Evolutionary conservation across 2,113 vertebrate genomes (phyloP).

Genomic region (Caretta caretta): DNA sequence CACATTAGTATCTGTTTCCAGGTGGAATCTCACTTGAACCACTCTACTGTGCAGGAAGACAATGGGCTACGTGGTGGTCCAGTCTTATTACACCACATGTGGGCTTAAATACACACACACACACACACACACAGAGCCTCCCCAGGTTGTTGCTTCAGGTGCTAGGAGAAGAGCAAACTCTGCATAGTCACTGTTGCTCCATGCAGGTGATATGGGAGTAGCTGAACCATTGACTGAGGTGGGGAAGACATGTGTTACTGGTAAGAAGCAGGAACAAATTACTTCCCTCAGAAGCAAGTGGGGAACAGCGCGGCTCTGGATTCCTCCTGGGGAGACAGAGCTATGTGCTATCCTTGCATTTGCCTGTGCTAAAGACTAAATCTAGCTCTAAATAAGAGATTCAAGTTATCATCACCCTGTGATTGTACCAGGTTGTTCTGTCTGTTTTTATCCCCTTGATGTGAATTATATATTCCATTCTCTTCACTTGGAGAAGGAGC

Average conservation of each 20-base stretch:
- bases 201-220: not conserved
- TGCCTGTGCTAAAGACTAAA: not conserved
- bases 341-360: not conserved
- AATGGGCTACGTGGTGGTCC: not conserved
- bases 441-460: rapidly evolving
- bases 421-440: not conserved
- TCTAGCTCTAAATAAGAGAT: not conserved
- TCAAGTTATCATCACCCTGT: not conserved
- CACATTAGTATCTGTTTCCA: not conserved
- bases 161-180: not conserved
- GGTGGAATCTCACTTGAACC: not conserved
- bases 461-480: rapidly evolving
- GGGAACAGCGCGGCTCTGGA: not conserved
- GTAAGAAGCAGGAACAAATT: not conserved
- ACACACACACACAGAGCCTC: not conserved
- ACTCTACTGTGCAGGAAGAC: not conserved
- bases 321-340: not conserved
- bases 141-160: not conserved
- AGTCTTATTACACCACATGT: not conserved
- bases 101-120: not conserved
- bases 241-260: not conserved
- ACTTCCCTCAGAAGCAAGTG: not conserved
- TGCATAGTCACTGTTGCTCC: not conserved
- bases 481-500: not conserved
- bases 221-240: not conserved